phyloP scores from a whole-genome alignment of 1,140 invertebrate genomes.

The Eupeodes corollae region DNA sequence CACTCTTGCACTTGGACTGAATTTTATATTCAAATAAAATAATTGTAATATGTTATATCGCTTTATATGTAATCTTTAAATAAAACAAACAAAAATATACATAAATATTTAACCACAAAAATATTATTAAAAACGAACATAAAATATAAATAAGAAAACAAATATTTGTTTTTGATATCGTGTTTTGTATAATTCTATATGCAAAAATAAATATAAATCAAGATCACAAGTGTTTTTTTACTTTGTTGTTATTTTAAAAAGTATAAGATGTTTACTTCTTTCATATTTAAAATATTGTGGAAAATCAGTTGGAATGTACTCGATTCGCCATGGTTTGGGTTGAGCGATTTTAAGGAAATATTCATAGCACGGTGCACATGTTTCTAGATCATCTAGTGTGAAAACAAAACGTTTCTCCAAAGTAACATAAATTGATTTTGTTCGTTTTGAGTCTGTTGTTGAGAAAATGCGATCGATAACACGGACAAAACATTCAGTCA shows the following conservation, averaged over 20 bases:
- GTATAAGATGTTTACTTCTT: conserved; percentile 58
- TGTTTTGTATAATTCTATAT: no score
- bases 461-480: conserved; percentile 59
- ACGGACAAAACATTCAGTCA: conserved; percentile 69
- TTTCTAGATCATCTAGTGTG: conserved; percentile 64
- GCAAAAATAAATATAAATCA: background rate
- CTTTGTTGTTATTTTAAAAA: conserved; percentile 52
- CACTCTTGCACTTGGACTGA: no score
- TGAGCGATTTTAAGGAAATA: conserved; percentile 52
- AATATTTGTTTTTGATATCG: no score
- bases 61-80: no score
- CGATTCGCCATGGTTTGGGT: conserved; percentile 43
- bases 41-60: no score
- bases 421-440: conserved; percentile 58
- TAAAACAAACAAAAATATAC: no score
- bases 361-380: conserved; percentile 72
- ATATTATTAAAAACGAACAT: no score
- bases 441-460: conserved; percentile 38
- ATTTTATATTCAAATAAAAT: no score
- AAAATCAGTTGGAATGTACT: conserved; percentile 58
- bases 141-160: no score
- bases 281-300: conserved; percentile 75
- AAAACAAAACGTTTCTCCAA: conserved; percentile 82
- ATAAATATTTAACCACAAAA: no score
- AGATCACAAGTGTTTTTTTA: background rate